Percentiles rank a stretch among this genome's conserved stretches.
phyloP scores from a whole-genome alignment of 2,113 vertebrate species.

The Ariopsis seemanni region DNA sequence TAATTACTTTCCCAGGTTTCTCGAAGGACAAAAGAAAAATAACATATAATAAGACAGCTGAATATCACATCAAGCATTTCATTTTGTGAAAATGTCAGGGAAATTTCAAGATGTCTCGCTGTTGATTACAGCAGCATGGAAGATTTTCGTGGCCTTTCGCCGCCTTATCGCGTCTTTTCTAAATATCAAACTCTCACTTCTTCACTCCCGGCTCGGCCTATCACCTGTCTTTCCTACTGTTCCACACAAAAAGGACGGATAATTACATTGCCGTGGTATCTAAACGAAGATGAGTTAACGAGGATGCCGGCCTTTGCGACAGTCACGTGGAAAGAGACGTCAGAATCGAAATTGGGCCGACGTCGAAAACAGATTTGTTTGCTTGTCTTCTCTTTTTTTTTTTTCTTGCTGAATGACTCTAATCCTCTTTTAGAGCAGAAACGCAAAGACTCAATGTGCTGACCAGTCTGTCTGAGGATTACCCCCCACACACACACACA shows the following conservation, averaged over 20 bases:
- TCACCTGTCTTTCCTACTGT: neutral
- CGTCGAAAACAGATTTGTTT: conserved; percentile 43
- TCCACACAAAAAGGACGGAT: no score
- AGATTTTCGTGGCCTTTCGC: conserved; percentile 33
- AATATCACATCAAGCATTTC: conserved; percentile 31
- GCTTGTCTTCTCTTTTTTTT: conserved; percentile 29
- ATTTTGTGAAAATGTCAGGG: conserved; percentile 61
- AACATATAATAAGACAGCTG: neutral
- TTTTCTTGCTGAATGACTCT: conserved; percentile 57
- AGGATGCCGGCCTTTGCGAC: no score
- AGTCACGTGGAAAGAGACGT: neutral
- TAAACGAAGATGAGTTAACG: neutral
- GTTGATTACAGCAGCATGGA: conserved; percentile 37
- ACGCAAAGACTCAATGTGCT: conserved; percentile 70
- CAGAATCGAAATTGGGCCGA: neutral
- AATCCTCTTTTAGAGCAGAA: conserved; percentile 74
- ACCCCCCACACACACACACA: conserved; percentile 33
- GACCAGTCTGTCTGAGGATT: conserved; percentile 61
- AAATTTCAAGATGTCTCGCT: conserved; percentile 55
- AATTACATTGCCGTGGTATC: neutral
- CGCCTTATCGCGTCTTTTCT: conserved; percentile 40
- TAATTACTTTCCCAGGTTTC: conserved; percentile 26
- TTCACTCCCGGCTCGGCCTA: neutral
- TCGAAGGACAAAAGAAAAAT: neutral
- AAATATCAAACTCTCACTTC: conserved; percentile 32